Conservation (phyloP, 2,113 vertebrate genomes). For the Laticauda laticaudata region DNA sequence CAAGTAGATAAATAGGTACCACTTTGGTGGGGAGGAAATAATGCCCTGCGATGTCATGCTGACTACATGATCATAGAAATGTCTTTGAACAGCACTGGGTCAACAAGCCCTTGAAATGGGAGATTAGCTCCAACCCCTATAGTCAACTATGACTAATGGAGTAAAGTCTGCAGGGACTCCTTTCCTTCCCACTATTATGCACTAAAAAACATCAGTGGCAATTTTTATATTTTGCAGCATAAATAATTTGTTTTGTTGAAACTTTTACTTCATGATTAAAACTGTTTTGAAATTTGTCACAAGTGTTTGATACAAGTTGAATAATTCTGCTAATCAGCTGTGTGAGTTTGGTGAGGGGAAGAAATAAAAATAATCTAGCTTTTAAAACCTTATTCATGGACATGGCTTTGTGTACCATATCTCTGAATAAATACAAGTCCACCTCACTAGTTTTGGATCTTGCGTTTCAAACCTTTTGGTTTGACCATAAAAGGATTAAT, state of each 20-base stretch:
- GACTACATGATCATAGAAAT: neutral
- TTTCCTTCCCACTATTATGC: slow-evolving; percentile 24
- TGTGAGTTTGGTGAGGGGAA: neutral
- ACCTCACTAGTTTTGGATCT: slow-evolving; percentile 51
- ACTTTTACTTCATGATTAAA: slow-evolving; percentile 29
- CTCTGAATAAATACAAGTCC: slow-evolving; percentile 47
- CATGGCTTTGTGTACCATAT: slow-evolving; percentile 39
- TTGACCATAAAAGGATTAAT: slow-evolving; percentile 69
- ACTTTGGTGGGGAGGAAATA: neutral
- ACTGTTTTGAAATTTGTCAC: slow-evolving; percentile 32
- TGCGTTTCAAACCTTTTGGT: slow-evolving; percentile 62
- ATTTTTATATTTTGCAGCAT: slow-evolving; percentile 31
- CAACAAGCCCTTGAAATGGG: neutral
- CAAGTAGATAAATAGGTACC: neutral
- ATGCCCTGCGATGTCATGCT: neutral
- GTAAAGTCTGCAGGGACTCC: neutral
- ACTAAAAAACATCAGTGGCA: slow-evolving; percentile 46
- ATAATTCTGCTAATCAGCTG: slow-evolving; percentile 32
- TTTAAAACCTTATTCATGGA: slow-evolving; percentile 37
- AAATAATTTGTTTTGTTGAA: slow-evolving; percentile 33
- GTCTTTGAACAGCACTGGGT: neutral
- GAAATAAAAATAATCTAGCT: slow-evolving; percentile 57
- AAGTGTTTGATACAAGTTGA: slow-evolving; percentile 6
- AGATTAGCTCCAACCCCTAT: neutral
- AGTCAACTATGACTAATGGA: neutral